Base-by-base conservation (phyloP, 2,113 vertebrate species). In the Chinchilla lanigera region DNA sequence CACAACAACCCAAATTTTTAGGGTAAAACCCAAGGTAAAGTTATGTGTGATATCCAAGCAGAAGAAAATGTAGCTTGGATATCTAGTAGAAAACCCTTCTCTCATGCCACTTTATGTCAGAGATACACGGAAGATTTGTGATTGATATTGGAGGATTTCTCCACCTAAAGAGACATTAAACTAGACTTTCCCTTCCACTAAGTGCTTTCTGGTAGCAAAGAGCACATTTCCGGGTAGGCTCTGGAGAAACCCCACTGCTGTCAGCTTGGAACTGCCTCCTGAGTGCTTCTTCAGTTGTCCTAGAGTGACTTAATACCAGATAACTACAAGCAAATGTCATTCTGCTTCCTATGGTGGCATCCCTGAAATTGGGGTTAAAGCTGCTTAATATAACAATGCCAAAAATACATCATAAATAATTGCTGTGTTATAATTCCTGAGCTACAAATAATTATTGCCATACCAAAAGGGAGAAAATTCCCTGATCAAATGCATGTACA, bases 381-480 rank as follows among this genome's bases (percentile, higher is more conserved):
- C 35, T 30, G 19, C 41, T 83, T 77, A 95, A 78, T 90, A 77
- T 26, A 86, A 17, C 52, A 87, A 47, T 86, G 82, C 35, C 91
- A 75, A 93, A 92, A 94, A 78, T 52, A 65, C 14, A 58, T 38
- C 65, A 58, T 73, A 92, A 82, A 41, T 61, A 95, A 78, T 16
- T 60, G 44, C 35, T 69, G 28, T 95, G 38, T 24, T 13, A 14
- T 93, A n/a, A 69, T 92, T 77, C n/a, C 65, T 83, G 33, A 89
- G 7, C 73, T 33, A 22, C n/a, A 77, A 86, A 86, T 86, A 44
- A 94, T 17, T 83, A 33, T 50, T 33, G 35, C 41, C 20, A 71
- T 4, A 52, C 17, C 52, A 93, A 81, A 83, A 56, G 19, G 7
- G 11, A 13, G 8, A 41, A 58, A 83, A 54, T 20, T 38, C 80